Evolutionary conservation across 2,888 invertebrate genomes (phyloP).

Genomic region (Trilocha varians): DNA sequence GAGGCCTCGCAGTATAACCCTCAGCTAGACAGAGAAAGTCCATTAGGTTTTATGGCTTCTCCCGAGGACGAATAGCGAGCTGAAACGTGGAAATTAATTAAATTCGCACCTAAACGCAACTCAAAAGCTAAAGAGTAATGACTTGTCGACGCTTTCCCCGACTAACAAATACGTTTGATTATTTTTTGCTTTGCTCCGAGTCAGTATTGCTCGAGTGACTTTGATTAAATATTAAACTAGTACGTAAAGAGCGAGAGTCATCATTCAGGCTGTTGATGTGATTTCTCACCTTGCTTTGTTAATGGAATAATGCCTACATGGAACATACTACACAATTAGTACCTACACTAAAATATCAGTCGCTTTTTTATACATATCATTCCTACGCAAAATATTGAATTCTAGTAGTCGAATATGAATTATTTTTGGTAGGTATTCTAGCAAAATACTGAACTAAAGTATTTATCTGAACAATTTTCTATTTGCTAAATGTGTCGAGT

Average conservation of each 20-base stretch:
- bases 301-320: too few species aligned
- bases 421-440: too few species aligned
- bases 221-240: not conserved
- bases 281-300: too few species aligned
- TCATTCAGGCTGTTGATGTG: too few species aligned
- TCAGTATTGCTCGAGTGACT: not conserved
- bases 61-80: slow-evolving; percentile 54
- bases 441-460: too few species aligned
- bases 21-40: slow-evolving; percentile 62
- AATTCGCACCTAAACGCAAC: slow-evolving; percentile 50
- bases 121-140: slow-evolving; percentile 33
- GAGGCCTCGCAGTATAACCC: slow-evolving; percentile 53
- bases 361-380: too few species aligned
- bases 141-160: slow-evolving; percentile 21
- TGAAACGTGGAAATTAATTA: slow-evolving; percentile 62
- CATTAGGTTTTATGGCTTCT: slow-evolving; percentile 68
- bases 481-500: not conserved
- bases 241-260: too few species aligned
- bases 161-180: slow-evolving; percentile 2
- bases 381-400: too few species aligned
- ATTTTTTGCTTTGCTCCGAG: not conserved
- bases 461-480: too few species aligned
- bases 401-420: too few species aligned
- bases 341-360: too few species aligned
- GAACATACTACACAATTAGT: too few species aligned